Evolutionary conservation across 2,888 invertebrate genomes (phyloP), one percentile per base, ranked within the genome.

Genomic region (Hedychridium roseum): DNA sequence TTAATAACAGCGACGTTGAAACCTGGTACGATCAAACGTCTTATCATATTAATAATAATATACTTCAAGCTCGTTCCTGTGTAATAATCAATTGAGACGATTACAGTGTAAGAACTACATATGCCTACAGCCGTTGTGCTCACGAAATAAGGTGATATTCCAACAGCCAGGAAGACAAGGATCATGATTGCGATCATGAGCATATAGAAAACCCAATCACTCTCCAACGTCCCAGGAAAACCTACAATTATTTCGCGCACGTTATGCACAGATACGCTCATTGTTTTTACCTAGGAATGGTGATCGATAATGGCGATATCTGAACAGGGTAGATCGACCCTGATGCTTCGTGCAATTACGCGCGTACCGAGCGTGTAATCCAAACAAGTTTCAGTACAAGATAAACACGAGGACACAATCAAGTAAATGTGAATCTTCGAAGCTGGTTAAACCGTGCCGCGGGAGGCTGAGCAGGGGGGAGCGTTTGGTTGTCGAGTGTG

Each of bases 21-120:
- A n/a, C 81, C 78, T 0, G 80, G 68, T 6, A 87, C 83, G 0
- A 83, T 82, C 0, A 85, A 84, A 54, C 90, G 82, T 54, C 89
- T 79, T n/a, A 88, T 71, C 0, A 84, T 80, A 66, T 90, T 90
- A 14, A 89, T 80, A 1, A 89, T 61, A 23, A 90, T 86, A 68
- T 86, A 89, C 62, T 86, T 86, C 58, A 91, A 75, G 76, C 84
- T 85, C 20, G 87, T 84, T 16, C 86, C 87, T 50, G 84, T 55
- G 64, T 84, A 88, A 66, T 85, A 84, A 76, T 89, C 90, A 7
- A 89, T 70, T 27, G 88, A 82, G 52, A 86, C 77, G 32, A 87
- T 79, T 7, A 84, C 71, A 17, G 85, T 81, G 71, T 85, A 90
- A 6, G 86, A 81, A 35, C 90, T 89, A 20, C 90, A 74, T 9